These are phyloP conservation scores for Sinotaia quadrata DNA, from an alignment of 2,888 invertebrate genomes.

Conservation along the genomic window DNA sequence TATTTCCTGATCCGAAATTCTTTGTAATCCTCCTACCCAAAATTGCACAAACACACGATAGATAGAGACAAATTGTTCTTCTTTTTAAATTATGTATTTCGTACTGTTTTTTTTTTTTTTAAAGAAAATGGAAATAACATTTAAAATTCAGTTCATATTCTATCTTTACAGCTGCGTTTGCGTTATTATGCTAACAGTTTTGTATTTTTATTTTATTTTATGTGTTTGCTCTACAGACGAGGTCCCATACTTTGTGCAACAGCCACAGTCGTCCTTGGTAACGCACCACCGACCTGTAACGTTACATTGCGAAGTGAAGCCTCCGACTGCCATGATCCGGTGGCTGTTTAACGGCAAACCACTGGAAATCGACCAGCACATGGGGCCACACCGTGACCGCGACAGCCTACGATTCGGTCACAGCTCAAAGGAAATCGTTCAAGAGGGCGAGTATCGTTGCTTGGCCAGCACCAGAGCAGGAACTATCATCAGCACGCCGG, in stretches of 20 bases:
- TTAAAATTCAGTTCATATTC: no score
- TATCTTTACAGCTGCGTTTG: no score
- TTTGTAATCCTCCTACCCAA: no score
- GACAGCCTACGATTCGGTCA: conserved; percentile 13
- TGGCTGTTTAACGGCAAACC: conserved; percentile 37
- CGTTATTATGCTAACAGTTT: not conserved
- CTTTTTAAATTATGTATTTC: no score
- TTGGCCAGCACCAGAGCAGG: conserved; percentile 28
- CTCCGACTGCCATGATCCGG: conserved; percentile 20
- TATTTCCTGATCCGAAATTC: no score
- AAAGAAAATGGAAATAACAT: no score
- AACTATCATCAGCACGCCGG: conserved; percentile 32
- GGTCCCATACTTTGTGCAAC: conserved; percentile 22
- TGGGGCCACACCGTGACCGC: conserved; percentile 7
- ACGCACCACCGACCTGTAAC: conserved; percentile 25
- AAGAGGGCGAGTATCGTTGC: conserved; percentile 36
- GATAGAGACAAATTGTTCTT: no score
- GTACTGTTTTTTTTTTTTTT: no score
- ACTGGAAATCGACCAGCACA: conserved; percentile 28
- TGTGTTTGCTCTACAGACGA: conserved; percentile 20
- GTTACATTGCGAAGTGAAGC: conserved; percentile 26
- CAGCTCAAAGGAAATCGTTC: conserved; percentile 1
- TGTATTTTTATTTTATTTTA: not conserved
- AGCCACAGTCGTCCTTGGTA: conserved; percentile 29
- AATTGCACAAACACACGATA: no score